Evolutionary conservation across 2,888 invertebrate genomes (phyloP), one percentile per base, ranked within the genome.

Genomic region (Ectemnius continuus): DNA sequence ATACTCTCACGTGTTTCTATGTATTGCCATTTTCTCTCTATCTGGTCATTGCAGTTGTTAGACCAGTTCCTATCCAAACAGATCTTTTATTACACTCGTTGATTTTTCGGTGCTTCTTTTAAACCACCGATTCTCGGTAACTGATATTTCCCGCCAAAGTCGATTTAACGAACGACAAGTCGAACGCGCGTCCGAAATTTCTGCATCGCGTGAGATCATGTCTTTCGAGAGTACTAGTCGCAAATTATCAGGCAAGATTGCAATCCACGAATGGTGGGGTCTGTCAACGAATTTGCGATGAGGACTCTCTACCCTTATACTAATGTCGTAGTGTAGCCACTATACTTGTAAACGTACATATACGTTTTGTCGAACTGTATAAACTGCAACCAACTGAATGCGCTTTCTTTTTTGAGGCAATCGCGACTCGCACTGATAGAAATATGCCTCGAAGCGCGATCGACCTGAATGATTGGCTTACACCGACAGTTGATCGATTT

Each of bases 151-250:
- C 61, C 45, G 57, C 11, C 66, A 47, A 68, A 64, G 60, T 73
- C 52, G 61, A 69, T 76, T 81, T 73, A 79, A 74, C 68, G 79
- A 82, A 52, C 52, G 52, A 78, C 77, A 83, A 84, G 72, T 76
- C 71, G 62, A 72, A 75, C 63, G 72, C 79, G 76, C 76, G 74
- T 78, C 68, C 73, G 73, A 75, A 74, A 76, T 70, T 67, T 83
- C 67, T 76, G 75, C 79, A 81, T 79, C 70, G 66, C 79, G 82
- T 85, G 85, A 85, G 85, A 85, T 85, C 85, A 85, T 84, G 73
- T 80, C 74, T 78, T 70, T 75, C 79, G 78, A 80, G 73, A 75
- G 73, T 77, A 74, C 70, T 70, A 76, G 77, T 70, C 73, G 69
- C 70, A 64, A 70, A 76, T 71, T 57, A 52, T 45, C 56, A 20